A percentile compares a stretch with the other conserved stretches of the same genome.
These are phyloP conservation scores for Dyspetes luteomarginatus DNA, from an alignment of 2,888 invertebrate species.

Conservation along the genomic window DNA sequence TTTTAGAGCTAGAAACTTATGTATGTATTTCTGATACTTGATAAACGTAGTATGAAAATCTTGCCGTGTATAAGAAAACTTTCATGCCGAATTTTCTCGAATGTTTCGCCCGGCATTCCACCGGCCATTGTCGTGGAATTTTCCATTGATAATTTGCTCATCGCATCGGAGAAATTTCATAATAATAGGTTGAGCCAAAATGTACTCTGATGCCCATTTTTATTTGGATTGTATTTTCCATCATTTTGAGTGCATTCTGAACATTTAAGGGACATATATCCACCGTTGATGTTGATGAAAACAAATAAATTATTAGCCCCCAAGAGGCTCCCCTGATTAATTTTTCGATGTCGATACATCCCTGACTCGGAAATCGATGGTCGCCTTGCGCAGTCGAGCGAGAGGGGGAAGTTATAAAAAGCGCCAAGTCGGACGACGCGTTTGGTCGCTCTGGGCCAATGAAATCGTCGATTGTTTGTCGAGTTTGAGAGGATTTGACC, in stretches of 20 bases:
- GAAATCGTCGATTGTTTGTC: conserved; percentile 49
- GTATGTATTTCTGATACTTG: background rate
- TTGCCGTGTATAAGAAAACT: background rate
- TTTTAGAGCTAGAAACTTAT: background rate
- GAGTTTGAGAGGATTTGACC: conserved; percentile 65
- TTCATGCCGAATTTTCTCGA: background rate
- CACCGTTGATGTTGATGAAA: background rate
- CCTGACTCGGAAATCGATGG: conserved; percentile 73
- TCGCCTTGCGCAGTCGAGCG: conserved; percentile 40
- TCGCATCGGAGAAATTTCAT: background rate
- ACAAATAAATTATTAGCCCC: background rate
- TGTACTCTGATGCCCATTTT: background rate
- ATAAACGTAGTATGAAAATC: background rate
- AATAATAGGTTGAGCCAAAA: background rate
- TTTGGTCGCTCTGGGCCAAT: conserved; percentile 62
- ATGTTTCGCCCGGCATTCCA: background rate
- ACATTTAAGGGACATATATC: background rate
- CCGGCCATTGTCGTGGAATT: conserved; percentile 34
- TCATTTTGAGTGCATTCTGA: background rate
- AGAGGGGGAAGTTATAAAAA: conserved; percentile 59
- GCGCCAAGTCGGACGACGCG: conserved; percentile 64
- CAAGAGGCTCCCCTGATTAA: background rate
- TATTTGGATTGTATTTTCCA: background rate
- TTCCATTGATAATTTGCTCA: conserved; percentile 2
- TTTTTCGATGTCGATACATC: conserved; percentile 51